Evolutionary conservation across 2,888 invertebrate species (phyloP), one percentile per base, ranked within the genome.

Genomic region (Megamerina dolium): DNA sequence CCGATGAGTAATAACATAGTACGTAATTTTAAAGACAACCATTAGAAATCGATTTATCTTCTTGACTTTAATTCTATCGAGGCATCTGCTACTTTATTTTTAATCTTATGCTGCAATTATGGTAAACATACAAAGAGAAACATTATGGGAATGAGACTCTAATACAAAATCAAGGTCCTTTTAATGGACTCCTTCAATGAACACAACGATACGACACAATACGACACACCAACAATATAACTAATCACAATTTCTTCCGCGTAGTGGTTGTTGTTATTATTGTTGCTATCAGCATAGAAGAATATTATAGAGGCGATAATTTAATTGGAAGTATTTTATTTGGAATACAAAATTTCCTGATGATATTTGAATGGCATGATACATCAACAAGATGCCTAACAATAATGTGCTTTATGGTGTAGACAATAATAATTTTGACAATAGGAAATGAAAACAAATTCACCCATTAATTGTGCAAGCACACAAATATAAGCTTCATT

Each of bases 41-140:
- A 66, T 64, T 64, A 62, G 58, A 61, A 64, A 61, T 64, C 64
- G 59, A 66, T 66, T 66, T 64, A 58, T 66, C 63, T 63, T 61
- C 36, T 40, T 32, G 41, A 29, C 43, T 37, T 27, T n/a, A 4
- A 33, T n/a, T n/a, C 6, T 9, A 10, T 9, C 6, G 26, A 23
- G 26, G 27, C 27, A 4, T n/a, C 13, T n/a, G 27, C 40, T n/a
- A n/a, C n/a, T n/a, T n/a, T 31, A 12, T 31, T 5, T 8, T 10
- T n/a, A 4, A 4, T 31, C 16, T 13, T 9, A 14, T 37, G 3
- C 27, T 12, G 29, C 10, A n/a, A 17, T 18, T 21, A 13, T 6
- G 27, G 16, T 21, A 14, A 14, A 12, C 9, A n/a, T n/a, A n/a
- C n/a, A n/a, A n/a, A n/a, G n/a, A n/a, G n/a, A n/a, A n/a, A n/a